Evolutionary conservation across 2,797 vertebrate species (phyloP), one percentile per base, ranked within the genome.

Genomic region (Spondyliosoma cantharus): DNA sequence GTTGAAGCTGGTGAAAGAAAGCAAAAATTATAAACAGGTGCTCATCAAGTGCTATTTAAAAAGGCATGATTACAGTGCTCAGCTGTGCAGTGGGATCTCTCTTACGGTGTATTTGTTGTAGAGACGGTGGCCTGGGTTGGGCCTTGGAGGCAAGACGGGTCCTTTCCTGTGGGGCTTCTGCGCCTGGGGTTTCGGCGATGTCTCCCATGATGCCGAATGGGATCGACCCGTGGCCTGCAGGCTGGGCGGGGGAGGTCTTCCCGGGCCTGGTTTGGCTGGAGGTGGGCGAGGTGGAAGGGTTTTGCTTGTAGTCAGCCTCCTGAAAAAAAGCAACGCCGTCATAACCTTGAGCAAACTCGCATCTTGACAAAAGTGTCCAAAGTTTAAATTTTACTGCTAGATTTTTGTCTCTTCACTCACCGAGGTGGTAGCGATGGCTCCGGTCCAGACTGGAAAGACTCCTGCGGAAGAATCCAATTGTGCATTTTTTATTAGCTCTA

Each of bases 91-190:
- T 5, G 42, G 48, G 61, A 62, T 57, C 2, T 71, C 2, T 67
- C 94, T 97, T 83, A 99, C 98, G 64, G 92, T 95, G 87, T 99
- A 99, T 82, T 96, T 97, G 90, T 95, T 98, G 94, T 99, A 99
- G 82, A 99, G 97, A 78, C 91, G 93, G 86, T 99, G 98, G 81
- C 98, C 97, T 0, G 97, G 97, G 69, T 94, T 96, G 82, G 98
- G 98, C 81, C 98, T 96, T 16, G 97, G 97, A 78, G 98, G 98
- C 76, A 98, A 95, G 52, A 94, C 91, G 4, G 95, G 96, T 78
- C 95, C 94, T 86, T 92, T 95, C 90, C 75, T 95, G 63, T 88
- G 93, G 84, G 95, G 82, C 63, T 89, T 90, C 59, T 84, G 75
- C 2, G 70, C 12, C 70, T 80, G 87, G 24, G 61, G 62, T 79